Base-by-base conservation (phyloP, 2,797 vertebrate species). In the Manis pentadactyla region DNA sequence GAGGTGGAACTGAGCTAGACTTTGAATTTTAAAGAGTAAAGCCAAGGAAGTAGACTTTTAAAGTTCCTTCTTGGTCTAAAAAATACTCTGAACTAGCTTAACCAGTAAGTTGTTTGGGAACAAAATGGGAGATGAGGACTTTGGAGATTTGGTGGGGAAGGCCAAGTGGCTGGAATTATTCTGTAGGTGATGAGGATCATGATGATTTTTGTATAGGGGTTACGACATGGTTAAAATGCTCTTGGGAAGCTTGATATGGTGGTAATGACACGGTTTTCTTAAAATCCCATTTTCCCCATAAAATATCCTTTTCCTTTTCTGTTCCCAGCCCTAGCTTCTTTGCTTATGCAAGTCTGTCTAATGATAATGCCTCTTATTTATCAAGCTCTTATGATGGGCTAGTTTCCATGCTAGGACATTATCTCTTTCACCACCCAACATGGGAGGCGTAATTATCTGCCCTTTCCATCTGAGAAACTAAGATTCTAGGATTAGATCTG, bases 11-110 rank as follows among this genome's bases (percentile, higher is more conserved):
- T 74, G 46, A 73, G 61, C 46, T 78, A 74, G 71, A 82, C 79
- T 86, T 86, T 66, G 63, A 93, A 87, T 90, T 93, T 89, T 89
- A 69, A n/a, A 66, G 87, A 57, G 15, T 34, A 91, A 86, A 91
- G 34, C 25, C n/a, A 57, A 88, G 49, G 46, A 77, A 79, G 29
- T 85, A 29, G 39, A 66, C 63, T 66, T 49, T 69, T 71, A 84
- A 74, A 71, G 69, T 2, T 79, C 37, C 11, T 61, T 90, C 13
- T 90, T 88, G 11, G 21, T 59, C 18, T 57, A 87, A 68, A 75
- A 46, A 69, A 27, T 92, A 27, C 63, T 83, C 53, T 57, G 37
- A 5, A 83, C 37, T 89, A n/a, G 64, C 46, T 63, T 37, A 19
- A 64, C 61, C n/a, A n/a, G 31, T 49, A 66, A 71, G 29, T 49